A percentile compares a stretch with the other conserved stretches of the same genome.
Conservation (phyloP, 30 jellyfish, hydroid and myxozoan species). For the Sanderia malayensis region DNA sequence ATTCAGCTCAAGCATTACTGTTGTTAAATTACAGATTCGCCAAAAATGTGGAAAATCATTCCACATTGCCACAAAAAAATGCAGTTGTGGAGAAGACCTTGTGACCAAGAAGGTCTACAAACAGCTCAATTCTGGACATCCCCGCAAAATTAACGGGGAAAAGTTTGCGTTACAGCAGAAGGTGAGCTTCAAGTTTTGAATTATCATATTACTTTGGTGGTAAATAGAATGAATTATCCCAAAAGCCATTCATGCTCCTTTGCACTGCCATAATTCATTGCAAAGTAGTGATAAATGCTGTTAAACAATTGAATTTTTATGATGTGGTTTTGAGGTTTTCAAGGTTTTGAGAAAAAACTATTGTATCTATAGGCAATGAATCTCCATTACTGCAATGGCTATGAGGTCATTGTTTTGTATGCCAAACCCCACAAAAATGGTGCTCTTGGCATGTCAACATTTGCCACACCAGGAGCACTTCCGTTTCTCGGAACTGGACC, state of each 20-base stretch:
- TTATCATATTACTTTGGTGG: too few relatives aligned
- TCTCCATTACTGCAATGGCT: slow-evolving; percentile 4
- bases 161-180: slow-evolving; percentile 5
- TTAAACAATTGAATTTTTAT: too few relatives aligned
- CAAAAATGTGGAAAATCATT: slow-evolving; percentile 1
- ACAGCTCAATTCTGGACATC: not conserved
- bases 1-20: too few relatives aligned
- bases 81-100: slow-evolving; percentile 6
- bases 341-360: too few relatives aligned
- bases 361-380: too few relatives aligned
- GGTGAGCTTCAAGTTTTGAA: not conserved
- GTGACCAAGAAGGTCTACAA: not conserved
- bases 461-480: slow-evolving; percentile 38
- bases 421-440: too few relatives aligned
- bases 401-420: slow-evolving; percentile 17
- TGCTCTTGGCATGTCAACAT: slow-evolving; percentile 16
- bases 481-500: slow-evolving; percentile 23
- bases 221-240: too few relatives aligned
- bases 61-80: slow-evolving; percentile 13
- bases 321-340: too few relatives aligned
- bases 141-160: slow-evolving; percentile 9
- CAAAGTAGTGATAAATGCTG: too few relatives aligned
- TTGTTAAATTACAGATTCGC: too few relatives aligned
- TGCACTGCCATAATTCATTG: too few relatives aligned
- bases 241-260: too few relatives aligned